A percentile compares a stretch with the other conserved stretches of the same genome.
These are phyloP conservation scores for Tetranychus cinnabarinus DNA, from an alignment of 1,140 invertebrate species.

Conservation along the genomic window DNA sequence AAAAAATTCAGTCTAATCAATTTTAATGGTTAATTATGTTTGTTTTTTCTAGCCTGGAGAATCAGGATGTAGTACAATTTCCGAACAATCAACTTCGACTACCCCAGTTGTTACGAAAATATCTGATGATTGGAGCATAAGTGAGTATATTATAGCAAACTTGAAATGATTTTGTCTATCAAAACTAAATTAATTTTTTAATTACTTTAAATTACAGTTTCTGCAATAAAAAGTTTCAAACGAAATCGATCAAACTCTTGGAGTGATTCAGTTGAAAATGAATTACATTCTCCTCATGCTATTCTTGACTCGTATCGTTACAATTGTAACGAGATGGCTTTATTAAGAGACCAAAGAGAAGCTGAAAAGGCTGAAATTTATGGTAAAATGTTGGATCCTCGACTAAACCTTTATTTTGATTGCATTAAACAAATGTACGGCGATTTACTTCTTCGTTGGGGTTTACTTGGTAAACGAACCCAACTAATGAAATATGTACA, in stretches of 20 bases:
- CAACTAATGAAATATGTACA: conserved; percentile 55
- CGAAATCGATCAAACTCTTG: conserved; percentile 62
- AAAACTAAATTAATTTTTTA: not conserved
- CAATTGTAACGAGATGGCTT: not conserved
- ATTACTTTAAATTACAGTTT: not conserved
- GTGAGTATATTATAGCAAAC: not conserved
- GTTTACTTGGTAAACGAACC: conserved; percentile 51
- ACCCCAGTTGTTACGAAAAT: not conserved
- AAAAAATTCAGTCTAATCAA: not conserved
- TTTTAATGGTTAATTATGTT: not conserved
- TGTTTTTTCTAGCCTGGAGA: not conserved
- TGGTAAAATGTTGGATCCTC: conserved; percentile 27
- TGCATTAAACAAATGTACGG: conserved; percentile 34
- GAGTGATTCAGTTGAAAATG: conserved; percentile 54
- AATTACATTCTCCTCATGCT: not conserved
- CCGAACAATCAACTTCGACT: not conserved
- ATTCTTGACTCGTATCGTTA: not conserved
- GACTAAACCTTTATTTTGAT: not conserved
- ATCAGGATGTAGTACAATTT: not conserved
- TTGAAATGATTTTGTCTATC: not conserved
- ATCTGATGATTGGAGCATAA: conserved; percentile 1
- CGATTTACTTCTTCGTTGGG: conserved; percentile 60
- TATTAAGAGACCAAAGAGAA: conserved; percentile 10
- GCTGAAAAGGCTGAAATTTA: conserved; percentile 17
- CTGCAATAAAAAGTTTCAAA: conserved; percentile 28